Percentiles rank a stretch among this genome's conserved stretches.
Conservation (phyloP, 2,113 vertebrate genomes). For the Prinia subflava region DNA sequence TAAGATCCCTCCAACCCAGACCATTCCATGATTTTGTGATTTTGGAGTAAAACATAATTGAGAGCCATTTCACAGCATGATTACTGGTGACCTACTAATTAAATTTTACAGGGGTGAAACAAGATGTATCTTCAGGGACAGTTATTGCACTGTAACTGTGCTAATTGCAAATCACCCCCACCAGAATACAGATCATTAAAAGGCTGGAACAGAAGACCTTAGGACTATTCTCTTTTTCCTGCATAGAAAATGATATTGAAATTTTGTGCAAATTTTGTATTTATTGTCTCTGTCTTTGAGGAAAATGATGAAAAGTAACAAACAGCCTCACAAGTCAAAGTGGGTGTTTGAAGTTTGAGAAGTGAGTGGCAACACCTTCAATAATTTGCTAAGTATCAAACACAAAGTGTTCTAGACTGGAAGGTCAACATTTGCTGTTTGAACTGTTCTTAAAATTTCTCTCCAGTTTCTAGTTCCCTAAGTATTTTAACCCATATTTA, state of each 20-base stretch:
- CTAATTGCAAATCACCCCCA: not conserved
- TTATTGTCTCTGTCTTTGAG: not conserved
- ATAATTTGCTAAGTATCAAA: not conserved
- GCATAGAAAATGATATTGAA: not conserved
- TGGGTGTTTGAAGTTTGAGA: not conserved
- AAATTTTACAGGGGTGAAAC: not conserved
- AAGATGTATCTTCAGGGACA: not conserved
- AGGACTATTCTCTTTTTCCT: not conserved
- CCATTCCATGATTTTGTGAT: not conserved
- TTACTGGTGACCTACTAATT: not conserved
- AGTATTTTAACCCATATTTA: not conserved
- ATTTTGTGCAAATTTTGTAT: not conserved
- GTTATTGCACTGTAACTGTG: not conserved
- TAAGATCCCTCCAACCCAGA: not conserved
- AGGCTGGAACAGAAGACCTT: not conserved
- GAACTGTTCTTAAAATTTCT: not conserved
- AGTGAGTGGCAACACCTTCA: not conserved
- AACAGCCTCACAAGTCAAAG: not conserved
- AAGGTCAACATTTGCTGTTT: not conserved
- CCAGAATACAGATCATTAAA: not conserved
- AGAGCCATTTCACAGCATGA: not conserved
- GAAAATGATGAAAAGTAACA: not conserved
- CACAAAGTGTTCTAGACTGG: not conserved
- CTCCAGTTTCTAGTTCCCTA: not conserved
- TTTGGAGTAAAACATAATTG: not conserved